Base-by-base conservation (phyloP, 2,113 vertebrate species). In the Larimichthys crocea region DNA sequence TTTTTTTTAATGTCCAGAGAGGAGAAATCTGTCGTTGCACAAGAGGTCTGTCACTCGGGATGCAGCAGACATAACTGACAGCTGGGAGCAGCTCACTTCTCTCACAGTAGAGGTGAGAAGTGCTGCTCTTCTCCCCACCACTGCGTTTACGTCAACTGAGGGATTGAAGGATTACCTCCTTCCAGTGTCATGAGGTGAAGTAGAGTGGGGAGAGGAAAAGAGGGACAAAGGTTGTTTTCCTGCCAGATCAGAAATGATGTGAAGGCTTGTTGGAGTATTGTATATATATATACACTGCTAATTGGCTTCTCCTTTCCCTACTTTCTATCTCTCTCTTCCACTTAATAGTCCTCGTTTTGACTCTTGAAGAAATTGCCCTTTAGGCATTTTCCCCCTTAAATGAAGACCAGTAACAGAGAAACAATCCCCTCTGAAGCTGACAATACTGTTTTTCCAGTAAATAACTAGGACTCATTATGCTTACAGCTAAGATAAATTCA, bases 31-130 rank as follows among this genome's bases (percentile, higher is more conserved):
- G 24, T 67, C 48, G 67, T 82, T 82, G 55, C 62, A 66, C 83
- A 81, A 84, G 48, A 49, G 55, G 42, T 70, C 70, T 74, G 63
- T 85, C 75, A 79, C 53, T 74, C 12, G 67, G 68, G 63, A 72
- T 10, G 2, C 61, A 63, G 53, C 2, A 42, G 72, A 77, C 29
- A 60, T 50, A 55, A 74, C 59, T 70, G 85, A 85, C 83, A 86
- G 82, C 64, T 72, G 68, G 40, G 50, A 63, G 60, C 56, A 69
- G 70, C 57, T 76, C 74, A 1, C 31, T 24, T 24, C 62, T 79
- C 64, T 74, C 73, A 71, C 74, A 80, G 63, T 7, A 20, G 80
- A 75, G 72, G 74, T 74, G 85, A 80, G 75, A 85, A 82, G 77
- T 72, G 70, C 75, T 65, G 50, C 77, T 69, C 76, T 62, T 85